Evolutionary conservation across 2,888 invertebrate species (phyloP), one percentile per base, ranked within the genome.

Genomic region (Steinernema scapterisci): DNA sequence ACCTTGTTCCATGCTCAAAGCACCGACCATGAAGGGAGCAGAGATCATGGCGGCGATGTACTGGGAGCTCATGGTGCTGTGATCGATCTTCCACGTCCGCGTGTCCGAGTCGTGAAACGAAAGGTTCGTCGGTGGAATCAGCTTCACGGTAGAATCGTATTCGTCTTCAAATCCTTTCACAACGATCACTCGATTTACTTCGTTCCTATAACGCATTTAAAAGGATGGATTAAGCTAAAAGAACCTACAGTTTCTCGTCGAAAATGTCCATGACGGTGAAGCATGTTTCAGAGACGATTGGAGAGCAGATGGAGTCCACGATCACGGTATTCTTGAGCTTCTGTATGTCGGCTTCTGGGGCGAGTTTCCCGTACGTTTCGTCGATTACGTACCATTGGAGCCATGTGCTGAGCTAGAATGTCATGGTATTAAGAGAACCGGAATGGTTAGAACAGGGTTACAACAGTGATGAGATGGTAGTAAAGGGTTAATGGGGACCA

Each of bases 121-220:
- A 23, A 44, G 70, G 9, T 80, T 80, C 1, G 63, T 72, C 27
- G 80, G 82, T 0, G 81, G 76, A 38, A 79, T 78, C 9, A 83
- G 71, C 45, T 74, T 45, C 5, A 80, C 78, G 31, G 80, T 75
- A 1, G 82, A 81, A 54, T 83, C 83, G 56, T 78, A 79, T 54
- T 82, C 82, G 13, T 80, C 77, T 19, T 80, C 80, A 54, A 81
- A 80, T 1, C 82, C 83, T 27, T 82, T 75, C 45, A 81, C 73
- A 46, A 78, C 71, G 52, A 82, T 77, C 63, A 79, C 81, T 52
- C 83, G 75, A 48, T 78, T 78, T 9, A 80, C 81, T 13, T 78
- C 63, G 27, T 63, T 63, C 31, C 63, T 63, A 13, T 23, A 46
- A 11, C 38, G 31, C 13, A 71, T 38, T 6, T 6, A 9, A 38